Evolutionary conservation across 2,113 vertebrate species (phyloP), one percentile per base, ranked within the genome.

Genomic region (Festucalex cinctus): DNA sequence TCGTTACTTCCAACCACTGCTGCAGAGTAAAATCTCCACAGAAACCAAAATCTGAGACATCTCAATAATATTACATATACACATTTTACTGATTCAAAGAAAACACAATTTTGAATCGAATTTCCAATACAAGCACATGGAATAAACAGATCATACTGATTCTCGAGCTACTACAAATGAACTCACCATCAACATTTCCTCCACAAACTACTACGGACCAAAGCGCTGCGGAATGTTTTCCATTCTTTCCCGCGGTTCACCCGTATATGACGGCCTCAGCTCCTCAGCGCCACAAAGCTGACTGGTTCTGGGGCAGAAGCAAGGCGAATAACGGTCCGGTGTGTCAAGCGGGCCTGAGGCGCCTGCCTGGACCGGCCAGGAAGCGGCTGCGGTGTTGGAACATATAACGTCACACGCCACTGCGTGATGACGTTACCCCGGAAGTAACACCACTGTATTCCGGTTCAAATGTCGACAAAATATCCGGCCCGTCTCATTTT

Each of bases 351-450:
- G 84, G 75, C 81, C 86, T 70, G 68, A 44, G 73, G 76, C 70
- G 65, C 19, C 5, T n/a, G 64, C 79, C 76, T 13, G 84, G 66
- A 56, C 75, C 71, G 75, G 72, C 73, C 83, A 73, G 83, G 75
- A 83, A 81, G 82, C 80, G 66, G 70, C 59, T 80, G 74, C 58
- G 75, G 85, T 81, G 91, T 89, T 92, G 90, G 90, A 88, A 91
- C 85, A 83, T 85, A 90, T 92, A 88, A 92, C 90, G 90, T 76
- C 39, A 2, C 22, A 83, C 70, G 82, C 57, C 60, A 13, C 0
- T 70, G 46, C 86, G 87, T 79, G 69, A n/a, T 46, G 2, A 85
- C 88, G 88, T 63, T 0, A 62, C n/a, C 13, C 32, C 58, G 58
- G 35, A 32, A 57, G 54, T 17, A 57, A 57, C 6, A 17, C 54